Conservation (phyloP, 2,113 vertebrate species). For the Salvelinus alpinus region DNA sequence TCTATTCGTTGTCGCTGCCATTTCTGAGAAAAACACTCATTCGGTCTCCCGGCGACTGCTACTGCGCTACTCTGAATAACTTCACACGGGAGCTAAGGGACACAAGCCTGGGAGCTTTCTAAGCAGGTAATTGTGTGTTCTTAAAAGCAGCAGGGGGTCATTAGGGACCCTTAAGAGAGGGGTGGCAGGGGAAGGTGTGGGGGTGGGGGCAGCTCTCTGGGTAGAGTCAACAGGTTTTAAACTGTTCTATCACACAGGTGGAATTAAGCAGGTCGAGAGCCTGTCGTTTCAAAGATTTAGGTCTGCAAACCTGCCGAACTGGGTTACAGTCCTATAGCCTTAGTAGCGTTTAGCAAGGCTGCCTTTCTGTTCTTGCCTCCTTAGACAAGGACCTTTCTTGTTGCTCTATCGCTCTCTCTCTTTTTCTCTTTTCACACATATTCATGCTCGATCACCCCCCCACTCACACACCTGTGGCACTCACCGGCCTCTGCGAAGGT, state of each 20-base stretch:
- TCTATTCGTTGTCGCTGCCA: slow-evolving; percentile 1
- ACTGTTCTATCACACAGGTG: slow-evolving; percentile 39
- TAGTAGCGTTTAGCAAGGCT: background rate
- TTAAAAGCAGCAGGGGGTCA: slow-evolving; percentile 59
- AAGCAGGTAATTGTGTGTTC: slow-evolving; percentile 65
- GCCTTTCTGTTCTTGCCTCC: background rate
- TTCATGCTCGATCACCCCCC: slow-evolving; percentile 12
- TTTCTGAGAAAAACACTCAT: slow-evolving; percentile 34
- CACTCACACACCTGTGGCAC: slow-evolving; percentile 26
- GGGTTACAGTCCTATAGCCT: background rate
- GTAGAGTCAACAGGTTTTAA: background rate
- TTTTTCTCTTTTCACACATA: slow-evolving; percentile 15
- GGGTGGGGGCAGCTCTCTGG: background rate
- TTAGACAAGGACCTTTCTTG: background rate
- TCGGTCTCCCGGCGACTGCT: slow-evolving; percentile 31
- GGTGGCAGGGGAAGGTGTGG: slow-evolving; percentile 13
- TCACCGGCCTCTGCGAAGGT: slow-evolving; percentile 89
- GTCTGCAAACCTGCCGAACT: background rate
- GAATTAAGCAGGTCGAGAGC: slow-evolving; percentile 42
- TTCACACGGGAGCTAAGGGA: slow-evolving; percentile 27
- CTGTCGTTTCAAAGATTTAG: background rate
- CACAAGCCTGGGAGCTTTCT: slow-evolving; percentile 37
- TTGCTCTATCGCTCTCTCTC: background rate
- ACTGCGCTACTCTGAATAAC: slow-evolving; percentile 10
- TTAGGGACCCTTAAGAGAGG: slow-evolving; percentile 36